Evolutionary conservation across 2,888 invertebrate species (phyloP).

Genomic region (Folsomia manolachei): DNA sequence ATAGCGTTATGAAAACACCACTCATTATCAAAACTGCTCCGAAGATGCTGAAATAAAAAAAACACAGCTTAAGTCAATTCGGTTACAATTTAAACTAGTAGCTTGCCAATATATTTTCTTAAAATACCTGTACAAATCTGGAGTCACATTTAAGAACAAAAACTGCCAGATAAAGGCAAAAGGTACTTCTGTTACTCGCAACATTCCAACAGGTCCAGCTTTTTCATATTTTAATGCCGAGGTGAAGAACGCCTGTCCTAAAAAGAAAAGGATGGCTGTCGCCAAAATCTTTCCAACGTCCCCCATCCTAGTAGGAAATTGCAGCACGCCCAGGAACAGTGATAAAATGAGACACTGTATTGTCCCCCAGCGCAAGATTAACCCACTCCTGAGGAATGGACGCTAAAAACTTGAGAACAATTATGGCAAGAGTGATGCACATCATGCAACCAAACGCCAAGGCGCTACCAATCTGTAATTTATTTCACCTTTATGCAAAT

Average conservation of each 20-base stretch:
- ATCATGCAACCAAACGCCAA: constrained; percentile 27
- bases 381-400: constrained; percentile 19
- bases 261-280: constrained; percentile 21
- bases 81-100: background rate
- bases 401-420: constrained; percentile 22
- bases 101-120: background rate
- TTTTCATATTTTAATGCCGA: constrained; percentile 29
- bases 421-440: constrained; percentile 24
- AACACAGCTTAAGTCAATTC: no score
- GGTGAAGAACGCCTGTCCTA: constrained; percentile 28
- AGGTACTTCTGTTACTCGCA: constrained; percentile 29
- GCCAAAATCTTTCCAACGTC: background rate
- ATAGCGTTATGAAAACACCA: constrained; percentile 22
- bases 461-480: constrained; percentile 24
- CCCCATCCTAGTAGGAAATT: constrained; percentile 9
- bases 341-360: constrained; percentile 18
- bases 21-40: constrained; percentile 24
- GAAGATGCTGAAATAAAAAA: constrained; percentile 18
- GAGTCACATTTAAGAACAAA: constrained; percentile 32
- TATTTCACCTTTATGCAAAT: no score
- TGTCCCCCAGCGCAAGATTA: constrained; percentile 24
- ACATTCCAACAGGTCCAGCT: constrained; percentile 30
- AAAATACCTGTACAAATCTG: constrained; percentile 32
- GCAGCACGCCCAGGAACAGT: constrained; percentile 12
- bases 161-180: constrained; percentile 40